These are phyloP conservation scores for Trididemnum nubilum DNA, from an alignment of 23 tunicate species.

Conservation along the genomic window DNA sequence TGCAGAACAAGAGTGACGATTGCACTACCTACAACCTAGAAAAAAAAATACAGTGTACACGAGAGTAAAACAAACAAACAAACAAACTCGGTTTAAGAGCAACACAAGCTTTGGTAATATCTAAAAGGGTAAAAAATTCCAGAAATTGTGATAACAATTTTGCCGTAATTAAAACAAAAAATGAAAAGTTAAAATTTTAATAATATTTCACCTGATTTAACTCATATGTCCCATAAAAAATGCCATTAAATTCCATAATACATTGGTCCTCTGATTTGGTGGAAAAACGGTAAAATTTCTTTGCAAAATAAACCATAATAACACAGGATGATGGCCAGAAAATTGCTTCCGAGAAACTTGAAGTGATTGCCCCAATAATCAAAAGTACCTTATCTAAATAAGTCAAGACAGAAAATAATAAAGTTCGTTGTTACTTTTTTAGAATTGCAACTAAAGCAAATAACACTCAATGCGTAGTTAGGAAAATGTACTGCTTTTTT, in stretches of 20 bases:
- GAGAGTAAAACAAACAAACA: background rate
- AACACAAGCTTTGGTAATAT: too few species aligned
- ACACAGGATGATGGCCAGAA: slow-evolving; percentile 12
- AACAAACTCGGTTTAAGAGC: too few species aligned
- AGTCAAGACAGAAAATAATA: too few species aligned
- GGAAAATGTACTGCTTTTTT: too few species aligned
- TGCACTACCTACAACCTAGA: background rate
- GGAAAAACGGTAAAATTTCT: background rate
- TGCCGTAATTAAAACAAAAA: too few species aligned
- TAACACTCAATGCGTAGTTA: too few species aligned
- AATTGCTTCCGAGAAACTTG: slow-evolving; percentile 7
- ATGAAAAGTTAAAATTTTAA: too few species aligned
- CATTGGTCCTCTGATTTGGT: background rate
- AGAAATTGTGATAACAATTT: too few species aligned
- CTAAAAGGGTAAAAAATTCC: too few species aligned
- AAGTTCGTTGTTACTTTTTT: too few species aligned
- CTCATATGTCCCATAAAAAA: background rate
- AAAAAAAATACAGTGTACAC: too few species aligned
- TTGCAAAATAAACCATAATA: slow-evolving; percentile 5
- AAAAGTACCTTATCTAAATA: slow-evolving; percentile 3
- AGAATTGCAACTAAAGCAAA: too few species aligned
- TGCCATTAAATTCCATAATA: slow-evolving; percentile 8
- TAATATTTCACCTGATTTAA: slow-evolving; percentile 19
- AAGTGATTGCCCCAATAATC: slow-evolving; percentile 12
- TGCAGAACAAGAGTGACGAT: background rate